phyloP scores from a whole-genome alignment of 2,797 vertebrate genomes.

The Coregonus ussuriensis region DNA sequence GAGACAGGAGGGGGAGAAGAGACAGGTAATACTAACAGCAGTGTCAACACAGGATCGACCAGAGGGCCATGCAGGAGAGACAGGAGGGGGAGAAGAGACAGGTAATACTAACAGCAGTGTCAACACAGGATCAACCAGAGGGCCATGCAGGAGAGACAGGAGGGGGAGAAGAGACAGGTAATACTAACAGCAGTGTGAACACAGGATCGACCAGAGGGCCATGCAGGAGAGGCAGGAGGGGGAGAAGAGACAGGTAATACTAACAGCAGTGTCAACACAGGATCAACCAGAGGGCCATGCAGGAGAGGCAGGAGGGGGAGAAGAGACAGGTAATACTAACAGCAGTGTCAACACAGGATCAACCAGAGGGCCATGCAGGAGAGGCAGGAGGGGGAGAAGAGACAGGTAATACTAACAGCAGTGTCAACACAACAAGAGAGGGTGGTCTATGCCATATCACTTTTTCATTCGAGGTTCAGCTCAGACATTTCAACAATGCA shows the following conservation, averaged over 20 bases:
- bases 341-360: constrained; percentile 75
- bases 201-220: too few species aligned
- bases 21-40: constrained; percentile 80
- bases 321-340: too few species aligned
- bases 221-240: too few species aligned
- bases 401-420: constrained; percentile 15
- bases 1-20: constrained; percentile 81
- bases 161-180: too few species aligned
- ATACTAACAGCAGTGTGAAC: neutral
- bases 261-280: neutral
- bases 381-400: too few species aligned
- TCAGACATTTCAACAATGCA: neutral
- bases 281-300: too few species aligned
- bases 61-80: constrained; percentile 78
- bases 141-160: too few species aligned
- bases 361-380: too few species aligned
- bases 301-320: too few species aligned
- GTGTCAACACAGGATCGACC: constrained; percentile 88
- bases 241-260: too few species aligned
- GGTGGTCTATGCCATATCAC: neutral
- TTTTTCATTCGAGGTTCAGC: neutral
- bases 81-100: constrained; percentile 58
- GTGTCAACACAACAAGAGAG: neutral
- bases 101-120: neutral
- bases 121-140: too few species aligned